A percentile compares a stretch with the other conserved stretches of the same genome.
Conservation (phyloP, 2,113 vertebrate genomes). For the Paedocypris sp. region DNA sequence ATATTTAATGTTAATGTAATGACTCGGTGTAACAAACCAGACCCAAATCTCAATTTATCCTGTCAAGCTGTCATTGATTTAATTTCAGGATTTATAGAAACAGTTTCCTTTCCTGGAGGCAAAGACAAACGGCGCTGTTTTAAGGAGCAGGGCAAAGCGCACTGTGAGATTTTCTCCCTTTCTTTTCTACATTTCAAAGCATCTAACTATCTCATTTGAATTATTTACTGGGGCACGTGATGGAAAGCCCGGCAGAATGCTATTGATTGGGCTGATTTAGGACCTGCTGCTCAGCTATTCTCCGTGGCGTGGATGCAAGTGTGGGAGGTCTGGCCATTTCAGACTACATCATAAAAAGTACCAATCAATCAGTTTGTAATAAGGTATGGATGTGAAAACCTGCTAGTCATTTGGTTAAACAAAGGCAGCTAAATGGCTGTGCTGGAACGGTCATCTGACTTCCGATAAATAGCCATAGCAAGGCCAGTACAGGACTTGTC, state of each 20-base stretch:
- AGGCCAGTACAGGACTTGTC: not conserved
- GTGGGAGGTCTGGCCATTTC: slow-evolving; percentile 39
- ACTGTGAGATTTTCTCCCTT: slow-evolving; percentile 38
- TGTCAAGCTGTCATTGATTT: slow-evolving; percentile 48
- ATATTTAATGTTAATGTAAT: slow-evolving; percentile 58
- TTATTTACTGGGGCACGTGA: slow-evolving; percentile 59
- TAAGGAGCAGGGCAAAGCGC: slow-evolving; percentile 42
- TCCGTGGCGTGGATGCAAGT: slow-evolving; percentile 29
- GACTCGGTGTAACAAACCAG: slow-evolving; percentile 47
- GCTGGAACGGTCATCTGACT: slow-evolving; percentile 1
- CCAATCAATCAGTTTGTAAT: slow-evolving; percentile 34
- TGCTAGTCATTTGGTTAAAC: slow-evolving; percentile 27
- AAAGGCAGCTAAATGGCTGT: slow-evolving; percentile 12
- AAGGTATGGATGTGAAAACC: slow-evolving; percentile 31
- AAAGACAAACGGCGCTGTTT: slow-evolving; percentile 19
- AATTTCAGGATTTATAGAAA: slow-evolving; percentile 46
- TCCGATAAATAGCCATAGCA: not conserved
- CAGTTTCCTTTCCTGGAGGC: slow-evolving; percentile 30
- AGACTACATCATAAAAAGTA: slow-evolving; percentile 33
- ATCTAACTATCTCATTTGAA: slow-evolving; percentile 59
- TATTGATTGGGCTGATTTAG: slow-evolving; percentile 60
- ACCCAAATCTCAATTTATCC: slow-evolving; percentile 51
- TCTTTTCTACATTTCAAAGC: slow-evolving; percentile 48
- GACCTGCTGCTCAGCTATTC: slow-evolving; percentile 48
- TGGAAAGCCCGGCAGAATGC: slow-evolving; percentile 45